A percentile compares a stretch with the other conserved stretches of the same genome.
Conservation (phyloP, 2,797 vertebrate species). For the Austrolebias charrua region DNA sequence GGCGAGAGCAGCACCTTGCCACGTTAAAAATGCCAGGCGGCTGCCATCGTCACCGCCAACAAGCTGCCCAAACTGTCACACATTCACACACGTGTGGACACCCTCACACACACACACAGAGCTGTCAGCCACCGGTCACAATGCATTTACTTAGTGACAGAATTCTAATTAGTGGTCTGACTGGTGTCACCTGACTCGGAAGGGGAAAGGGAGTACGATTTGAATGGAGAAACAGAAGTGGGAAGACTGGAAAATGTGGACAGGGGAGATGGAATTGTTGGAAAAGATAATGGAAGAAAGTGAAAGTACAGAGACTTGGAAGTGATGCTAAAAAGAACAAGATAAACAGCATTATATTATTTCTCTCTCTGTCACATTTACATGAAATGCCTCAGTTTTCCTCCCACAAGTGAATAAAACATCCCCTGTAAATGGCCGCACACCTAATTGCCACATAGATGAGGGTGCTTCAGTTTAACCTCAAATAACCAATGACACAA, state of each 20-base stretch:
- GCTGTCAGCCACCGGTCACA: slow-evolving; percentile 98
- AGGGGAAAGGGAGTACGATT: slow-evolving; percentile 51
- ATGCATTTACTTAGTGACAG: slow-evolving; percentile 99
- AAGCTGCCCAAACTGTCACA: slow-evolving; percentile 82
- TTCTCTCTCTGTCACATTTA: slow-evolving; percentile 35
- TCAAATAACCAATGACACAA: slow-evolving; percentile 26
- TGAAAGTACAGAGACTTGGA: slow-evolving; percentile 24
- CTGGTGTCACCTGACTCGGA: slow-evolving; percentile 85
- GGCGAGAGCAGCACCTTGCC: slow-evolving; percentile 94
- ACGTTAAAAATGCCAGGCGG: slow-evolving; percentile 95
- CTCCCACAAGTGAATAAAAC: slow-evolving; percentile 45
- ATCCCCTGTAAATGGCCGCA: slow-evolving; percentile 37
- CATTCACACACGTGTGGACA: slow-evolving; percentile 72
- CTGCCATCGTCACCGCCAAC: slow-evolving; percentile 86
- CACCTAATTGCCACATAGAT: slow-evolving; percentile 59
- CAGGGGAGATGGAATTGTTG: slow-evolving; percentile 53
- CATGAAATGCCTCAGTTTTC: slow-evolving; percentile 57
- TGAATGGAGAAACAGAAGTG: slow-evolving; percentile 56
- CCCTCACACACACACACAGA: slow-evolving; percentile 81
- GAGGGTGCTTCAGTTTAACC: slow-evolving; percentile 68
- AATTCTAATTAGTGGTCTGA: slow-evolving; percentile 98
- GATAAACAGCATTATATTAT: background rate
- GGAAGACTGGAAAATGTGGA: slow-evolving; percentile 61
- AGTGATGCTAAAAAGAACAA: slow-evolving; percentile 24
- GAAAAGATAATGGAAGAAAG: slow-evolving; percentile 45